Evolutionary conservation across 1,140 invertebrate genomes (phyloP), one percentile per base, ranked within the genome.

Genomic region (Bicyclus anynana): DNA sequence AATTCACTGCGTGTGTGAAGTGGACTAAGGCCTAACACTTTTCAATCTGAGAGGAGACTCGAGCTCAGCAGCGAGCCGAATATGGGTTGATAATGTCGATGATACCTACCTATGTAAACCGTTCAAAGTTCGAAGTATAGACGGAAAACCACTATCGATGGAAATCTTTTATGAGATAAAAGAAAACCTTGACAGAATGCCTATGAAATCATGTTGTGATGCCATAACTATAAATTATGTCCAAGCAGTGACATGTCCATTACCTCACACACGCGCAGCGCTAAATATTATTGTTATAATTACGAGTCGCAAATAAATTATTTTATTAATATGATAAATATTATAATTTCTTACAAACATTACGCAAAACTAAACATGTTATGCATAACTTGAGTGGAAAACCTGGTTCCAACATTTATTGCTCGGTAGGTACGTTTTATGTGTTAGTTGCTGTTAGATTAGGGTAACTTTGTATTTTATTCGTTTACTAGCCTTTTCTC

Each of bases 141-240:
- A 20, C 29, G 63, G 63, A 65, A 65, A 65, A 65, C 42, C 60
- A 62, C 56, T 42, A 18, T 56, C 37, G 48, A 56, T 67, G 65
- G 60, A 63, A 67, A 60, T n/a, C 57, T 67, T 67, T 67, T 62
- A 29, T 53, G 50, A 48, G 51, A 66, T 53, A 44, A 33, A 58
- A 27, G 51, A 53, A 55, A 62, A 62, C 59, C 59, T 65, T 62
- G 54, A 58, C 29, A 55, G 59, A 29, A 46, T 51, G 38, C 29
- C 44, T 61, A 50, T 50, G 40, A 40, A 59, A 53, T 27, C 42
- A 40, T 54, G 18, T 35, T 60, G 9, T 60, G 56, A 59, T 50
- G 44, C 35, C 50, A 50, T 59, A 53, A 35, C 29, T 42, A 60
- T 60, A 49, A 60, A 53, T 53, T 53, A 60, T 33, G 23, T 48